These are phyloP conservation scores for Leucophora obtusa DNA, from an alignment of 2,888 invertebrate genomes.

Conservation along the genomic window DNA sequence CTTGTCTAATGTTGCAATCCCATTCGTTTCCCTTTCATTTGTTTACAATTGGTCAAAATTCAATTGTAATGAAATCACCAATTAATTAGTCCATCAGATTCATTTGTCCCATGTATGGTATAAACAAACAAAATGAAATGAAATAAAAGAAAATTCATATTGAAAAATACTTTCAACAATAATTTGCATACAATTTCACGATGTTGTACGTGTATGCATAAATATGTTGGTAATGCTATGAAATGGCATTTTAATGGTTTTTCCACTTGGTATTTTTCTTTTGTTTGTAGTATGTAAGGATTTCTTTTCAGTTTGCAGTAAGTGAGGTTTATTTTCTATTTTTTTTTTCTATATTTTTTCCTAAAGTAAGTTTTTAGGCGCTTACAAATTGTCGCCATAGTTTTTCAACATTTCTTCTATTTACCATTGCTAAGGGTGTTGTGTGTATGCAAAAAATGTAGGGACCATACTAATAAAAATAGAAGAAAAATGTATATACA, in stretches of 20 bases:
- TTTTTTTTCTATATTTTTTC: conserved; percentile 9
- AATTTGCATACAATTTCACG: conserved; percentile 62
- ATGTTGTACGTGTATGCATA: conserved; percentile 50
- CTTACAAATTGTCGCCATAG: conserved; percentile 56
- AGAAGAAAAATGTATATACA: conserved; percentile 2
- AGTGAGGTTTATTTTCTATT: not conserved
- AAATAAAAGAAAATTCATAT: conserved; percentile 54
- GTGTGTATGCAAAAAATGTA: conserved; percentile 33
- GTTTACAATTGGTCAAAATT: too few relatives aligned
- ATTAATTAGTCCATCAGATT: too few relatives aligned
- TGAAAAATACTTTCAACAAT: conserved; percentile 61
- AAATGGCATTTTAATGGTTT: conserved; percentile 68
- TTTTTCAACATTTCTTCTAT: conserved; percentile 9
- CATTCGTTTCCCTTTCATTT: too few relatives aligned
- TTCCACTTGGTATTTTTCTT: conserved; percentile 63
- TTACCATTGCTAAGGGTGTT: conserved; percentile 40
- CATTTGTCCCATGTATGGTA: too few relatives aligned
- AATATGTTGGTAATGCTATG: conserved; percentile 56
- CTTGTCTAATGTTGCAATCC: too few relatives aligned
- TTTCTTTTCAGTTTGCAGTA: conserved; percentile 25
- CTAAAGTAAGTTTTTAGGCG: conserved; percentile 57
- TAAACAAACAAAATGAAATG: conserved; percentile 37
- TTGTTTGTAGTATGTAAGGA: conserved; percentile 3
- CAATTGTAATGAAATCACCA: too few relatives aligned
- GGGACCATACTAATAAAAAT: too few relatives aligned